Evolutionary conservation across 2,888 invertebrate species (phyloP).

Genomic region (Ditylenchus weischeri): DNA sequence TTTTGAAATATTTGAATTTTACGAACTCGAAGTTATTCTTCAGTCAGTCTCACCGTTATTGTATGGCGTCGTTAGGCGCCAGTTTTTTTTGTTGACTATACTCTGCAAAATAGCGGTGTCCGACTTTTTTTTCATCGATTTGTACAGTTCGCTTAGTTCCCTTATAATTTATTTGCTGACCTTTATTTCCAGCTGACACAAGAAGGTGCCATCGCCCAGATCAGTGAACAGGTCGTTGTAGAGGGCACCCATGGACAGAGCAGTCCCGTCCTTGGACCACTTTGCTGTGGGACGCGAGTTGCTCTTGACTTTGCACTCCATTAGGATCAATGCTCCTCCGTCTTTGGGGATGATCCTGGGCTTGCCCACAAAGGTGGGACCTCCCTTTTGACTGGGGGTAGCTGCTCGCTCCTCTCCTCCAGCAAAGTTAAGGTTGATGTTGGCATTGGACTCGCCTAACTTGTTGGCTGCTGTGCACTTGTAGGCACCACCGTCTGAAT

Average conservation of each 20-base stretch:
- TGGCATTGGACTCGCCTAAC: slow-evolving; percentile 98
- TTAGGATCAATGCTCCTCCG: slow-evolving; percentile 89
- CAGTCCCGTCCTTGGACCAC: slow-evolving; percentile 56
- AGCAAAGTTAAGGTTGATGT: slow-evolving; percentile 98
- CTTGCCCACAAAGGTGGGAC: slow-evolving; percentile 91
- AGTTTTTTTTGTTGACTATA: no score
- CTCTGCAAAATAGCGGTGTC: no score
- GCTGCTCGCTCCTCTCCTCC: slow-evolving; percentile 65
- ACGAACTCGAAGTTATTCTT: no score
- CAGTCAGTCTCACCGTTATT: no score
- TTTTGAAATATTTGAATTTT: no score
- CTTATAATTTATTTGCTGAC: slow-evolving; percentile 33
- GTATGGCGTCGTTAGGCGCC: no score
- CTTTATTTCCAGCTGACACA: slow-evolving; percentile 58
- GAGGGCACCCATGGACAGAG: slow-evolving; percentile 51
- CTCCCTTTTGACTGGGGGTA: slow-evolving; percentile 37
- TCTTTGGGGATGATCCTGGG: slow-evolving; percentile 98
- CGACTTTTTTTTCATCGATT: no score
- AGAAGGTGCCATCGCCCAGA: slow-evolving; percentile 57
- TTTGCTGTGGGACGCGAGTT: slow-evolving; percentile 76
- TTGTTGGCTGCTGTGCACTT: slow-evolving; percentile 97
- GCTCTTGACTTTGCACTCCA: slow-evolving; percentile 86
- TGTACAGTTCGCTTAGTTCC: no score
- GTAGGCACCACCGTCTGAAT: slow-evolving; percentile 87
- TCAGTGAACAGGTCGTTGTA: slow-evolving; percentile 55